Evolutionary conservation across 1,140 invertebrate genomes (phyloP), one percentile per base, ranked within the genome.

Genomic region (Caenorhabditis tropicalis): DNA sequence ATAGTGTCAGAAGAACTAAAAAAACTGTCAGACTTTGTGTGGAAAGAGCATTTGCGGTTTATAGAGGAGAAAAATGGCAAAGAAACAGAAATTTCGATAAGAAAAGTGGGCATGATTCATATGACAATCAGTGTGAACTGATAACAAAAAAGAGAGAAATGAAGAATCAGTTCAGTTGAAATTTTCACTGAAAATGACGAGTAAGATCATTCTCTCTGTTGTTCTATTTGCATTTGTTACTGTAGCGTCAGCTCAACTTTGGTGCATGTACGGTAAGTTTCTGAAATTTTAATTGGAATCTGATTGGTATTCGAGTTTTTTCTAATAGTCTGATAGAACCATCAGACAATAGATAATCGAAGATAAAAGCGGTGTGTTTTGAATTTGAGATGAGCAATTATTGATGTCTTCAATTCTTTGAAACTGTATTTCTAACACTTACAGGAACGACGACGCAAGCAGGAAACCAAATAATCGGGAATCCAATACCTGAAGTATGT

Each of bases 31-130:
- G 10, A 51, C 0, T 19, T 1, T 51, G 5, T 15, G 10, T 19
- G 5, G n/a, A 51, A 19, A n/a, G 19, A 4, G 43, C 43, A 2
- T 9, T 12, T 12, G 16, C 16, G 16, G 43, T 46, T 46, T 46
- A 46, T 46, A 51, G 19, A 6, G 19, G 48, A 51, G 48, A 51
- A 51, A 29, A 21, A 9, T 9, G 6, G 16, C 6, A 58, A 29
- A 31, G 24, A 24, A 16, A 12, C 7, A 29, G 21, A 58, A 27
- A 51, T 5, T n/a, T 51, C 19, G 49, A 51, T 51, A n/a, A 51
- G 16, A 58, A 58, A 58, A 58, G 24, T 27, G 53, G 53, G 53
- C 53, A 58, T 58, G 53, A 58, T 58, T 58, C 53, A 58, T 31
- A 58, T 58, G 53, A 58, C 53, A 31, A 24, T 58, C 29, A 31